These are phyloP conservation scores for Cryptoleucopteryx plumbea DNA, from an alignment of 2,113 vertebrate genomes.

Conservation along the genomic window DNA sequence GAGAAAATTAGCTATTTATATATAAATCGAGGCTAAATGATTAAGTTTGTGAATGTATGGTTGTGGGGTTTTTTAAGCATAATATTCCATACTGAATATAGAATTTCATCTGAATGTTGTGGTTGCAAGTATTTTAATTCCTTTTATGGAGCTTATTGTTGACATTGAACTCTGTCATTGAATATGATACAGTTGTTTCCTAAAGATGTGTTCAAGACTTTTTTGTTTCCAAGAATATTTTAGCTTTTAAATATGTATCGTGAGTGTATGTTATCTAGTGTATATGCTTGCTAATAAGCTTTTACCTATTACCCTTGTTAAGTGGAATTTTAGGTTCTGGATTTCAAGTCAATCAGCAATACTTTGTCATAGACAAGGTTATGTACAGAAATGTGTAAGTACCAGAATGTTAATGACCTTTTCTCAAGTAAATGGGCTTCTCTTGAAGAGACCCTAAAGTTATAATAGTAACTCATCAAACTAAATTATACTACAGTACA, in stretches of 20 bases:
- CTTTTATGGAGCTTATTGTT: neutral
- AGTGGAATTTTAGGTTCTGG: neutral
- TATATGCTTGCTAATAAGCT: neutral
- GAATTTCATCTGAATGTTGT: neutral
- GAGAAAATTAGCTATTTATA: slow-evolving; percentile 17
- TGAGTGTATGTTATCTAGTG: neutral
- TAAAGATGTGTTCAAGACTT: neutral
- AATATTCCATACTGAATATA: neutral
- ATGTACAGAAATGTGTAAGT: neutral
- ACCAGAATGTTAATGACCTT: neutral
- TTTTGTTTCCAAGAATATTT: neutral
- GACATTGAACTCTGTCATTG: neutral
- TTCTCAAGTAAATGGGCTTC: neutral
- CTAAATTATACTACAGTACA: neutral
- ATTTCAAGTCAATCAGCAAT: neutral
- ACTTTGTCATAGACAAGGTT: neutral
- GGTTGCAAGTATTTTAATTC: neutral
- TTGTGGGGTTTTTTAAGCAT: neutral
- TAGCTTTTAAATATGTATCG: neutral
- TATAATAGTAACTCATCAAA: neutral
- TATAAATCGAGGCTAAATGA: neutral
- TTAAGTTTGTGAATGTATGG: neutral
- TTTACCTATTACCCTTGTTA: neutral
- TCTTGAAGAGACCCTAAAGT: neutral
- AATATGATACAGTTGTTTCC: neutral